These are phyloP conservation scores for Conus ventricosus DNA, from an alignment of 1,140 invertebrate species.

Conservation along the genomic window DNA sequence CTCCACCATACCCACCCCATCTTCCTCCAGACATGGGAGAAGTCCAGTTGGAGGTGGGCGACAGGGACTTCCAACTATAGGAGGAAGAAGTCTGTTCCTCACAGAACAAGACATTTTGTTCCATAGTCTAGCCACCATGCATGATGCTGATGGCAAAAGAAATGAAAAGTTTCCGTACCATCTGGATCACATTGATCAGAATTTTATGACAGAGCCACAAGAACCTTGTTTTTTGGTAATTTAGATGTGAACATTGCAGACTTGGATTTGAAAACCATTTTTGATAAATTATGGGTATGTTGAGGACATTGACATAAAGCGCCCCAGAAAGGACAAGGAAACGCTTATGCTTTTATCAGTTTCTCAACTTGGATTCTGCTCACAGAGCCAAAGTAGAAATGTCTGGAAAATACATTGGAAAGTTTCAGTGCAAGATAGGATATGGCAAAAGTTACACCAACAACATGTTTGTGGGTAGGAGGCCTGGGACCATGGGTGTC, in stretches of 20 bases:
- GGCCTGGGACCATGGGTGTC: slow-evolving; percentile 97
- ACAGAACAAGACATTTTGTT: slow-evolving; percentile 39
- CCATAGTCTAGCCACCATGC: slow-evolving; percentile 30
- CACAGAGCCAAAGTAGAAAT: slow-evolving; percentile 96
- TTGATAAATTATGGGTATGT: slow-evolving; percentile 97
- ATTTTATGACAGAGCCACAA: slow-evolving; percentile 95
- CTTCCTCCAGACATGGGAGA: slow-evolving; percentile 47
- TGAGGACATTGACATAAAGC: slow-evolving; percentile 98
- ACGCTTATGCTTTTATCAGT: slow-evolving; percentile 98
- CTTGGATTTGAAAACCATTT: slow-evolving; percentile 92
- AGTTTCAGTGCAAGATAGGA: slow-evolving; percentile 99
- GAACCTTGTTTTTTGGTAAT: slow-evolving; percentile 98
- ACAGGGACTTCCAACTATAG: slow-evolving; percentile 20
- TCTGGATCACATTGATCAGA: slow-evolving; percentile 95
- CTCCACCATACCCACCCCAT: slow-evolving; percentile 38
- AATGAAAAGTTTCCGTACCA: slow-evolving; percentile 98
- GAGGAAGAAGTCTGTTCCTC: background rate
- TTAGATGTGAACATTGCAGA: slow-evolving; percentile 97
- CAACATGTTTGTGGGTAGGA: slow-evolving; percentile 97
- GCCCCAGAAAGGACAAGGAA: slow-evolving; percentile 89
- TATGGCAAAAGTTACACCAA: slow-evolving; percentile 99
- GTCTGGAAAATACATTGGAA: slow-evolving; percentile 97
- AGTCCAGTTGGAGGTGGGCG: slow-evolving; percentile 37
- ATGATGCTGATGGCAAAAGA: slow-evolving; percentile 47
- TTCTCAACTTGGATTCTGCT: slow-evolving; percentile 91